Percentiles rank a stretch among this genome's conserved stretches.
These are phyloP conservation scores for Heliothis peltigera DNA, from an alignment of 2,888 invertebrate species.

Conservation along the genomic window DNA sequence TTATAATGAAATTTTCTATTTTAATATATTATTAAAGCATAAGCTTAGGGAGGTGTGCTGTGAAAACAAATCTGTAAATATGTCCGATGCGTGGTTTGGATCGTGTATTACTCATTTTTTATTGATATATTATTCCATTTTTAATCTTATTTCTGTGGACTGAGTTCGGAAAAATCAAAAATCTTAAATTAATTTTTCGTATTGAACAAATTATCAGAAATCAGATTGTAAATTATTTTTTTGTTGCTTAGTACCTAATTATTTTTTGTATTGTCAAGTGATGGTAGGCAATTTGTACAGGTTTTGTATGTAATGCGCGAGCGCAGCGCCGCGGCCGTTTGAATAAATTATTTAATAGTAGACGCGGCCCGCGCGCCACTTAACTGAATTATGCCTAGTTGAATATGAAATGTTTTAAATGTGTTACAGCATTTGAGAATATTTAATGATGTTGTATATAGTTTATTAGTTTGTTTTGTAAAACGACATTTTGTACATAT, in stretches of 20 bases:
- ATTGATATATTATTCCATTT: constrained; percentile 66
- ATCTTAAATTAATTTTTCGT: constrained; percentile 61
- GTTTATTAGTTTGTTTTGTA: constrained; percentile 89
- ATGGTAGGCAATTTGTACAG: constrained; percentile 79
- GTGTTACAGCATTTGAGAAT: constrained; percentile 90
- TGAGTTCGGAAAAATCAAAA: constrained; percentile 66
- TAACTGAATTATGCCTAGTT: constrained; percentile 87
- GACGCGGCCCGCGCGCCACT: constrained; percentile 74
- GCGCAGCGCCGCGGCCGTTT: constrained; percentile 57
- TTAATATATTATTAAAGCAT: constrained; percentile 86
- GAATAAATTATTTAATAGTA: constrained; percentile 78
- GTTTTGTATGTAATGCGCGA: constrained; percentile 67
- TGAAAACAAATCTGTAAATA: constrained; percentile 78
- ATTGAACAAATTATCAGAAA: constrained; percentile 73
- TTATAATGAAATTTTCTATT: constrained; percentile 88
- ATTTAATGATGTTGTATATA: constrained; percentile 90
- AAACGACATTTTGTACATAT: constrained; percentile 86
- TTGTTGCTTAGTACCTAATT: constrained; percentile 82
- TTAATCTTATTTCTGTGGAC: constrained; percentile 67
- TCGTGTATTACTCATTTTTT: constrained; percentile 67
- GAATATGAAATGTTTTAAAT: constrained; percentile 89
- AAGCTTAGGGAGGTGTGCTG: constrained; percentile 80
- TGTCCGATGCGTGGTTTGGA: constrained; percentile 70
- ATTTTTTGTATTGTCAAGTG: constrained; percentile 70
- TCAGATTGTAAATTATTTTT: constrained; percentile 74